These are phyloP conservation scores for Eilema sororculum DNA, from an alignment of 2,888 invertebrate genomes.

Conservation along the genomic window DNA sequence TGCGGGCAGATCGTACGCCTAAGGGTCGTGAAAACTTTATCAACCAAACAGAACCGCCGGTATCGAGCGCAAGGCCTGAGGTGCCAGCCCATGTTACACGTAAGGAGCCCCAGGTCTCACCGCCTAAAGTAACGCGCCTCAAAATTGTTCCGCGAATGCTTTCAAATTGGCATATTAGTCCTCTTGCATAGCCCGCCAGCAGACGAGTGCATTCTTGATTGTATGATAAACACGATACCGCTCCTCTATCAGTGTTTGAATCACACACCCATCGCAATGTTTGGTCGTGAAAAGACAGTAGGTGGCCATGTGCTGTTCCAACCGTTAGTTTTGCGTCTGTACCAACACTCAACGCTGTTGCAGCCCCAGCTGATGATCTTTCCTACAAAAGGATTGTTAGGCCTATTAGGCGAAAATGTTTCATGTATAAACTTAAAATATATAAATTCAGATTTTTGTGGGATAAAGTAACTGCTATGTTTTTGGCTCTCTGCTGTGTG, in stretches of 20 bases:
- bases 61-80: conserved; percentile 90
- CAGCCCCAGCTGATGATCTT: conserved; percentile 94
- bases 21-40: conserved; percentile 95
- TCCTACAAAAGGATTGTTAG: conserved; percentile 87
- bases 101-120: conserved; percentile 82
- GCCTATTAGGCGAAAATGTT: background rate
- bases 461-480: no score
- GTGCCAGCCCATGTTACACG: conserved; percentile 82
- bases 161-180: conserved; percentile 97
- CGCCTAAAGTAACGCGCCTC: conserved; percentile 80
- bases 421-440: no score
- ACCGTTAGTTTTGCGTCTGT: conserved; percentile 93
- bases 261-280: conserved; percentile 95
- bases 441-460: background rate
- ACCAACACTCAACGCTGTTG: conserved; percentile 92
- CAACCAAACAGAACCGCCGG: conserved; percentile 98
- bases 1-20: conserved; percentile 95
- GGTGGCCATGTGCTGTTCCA: conserved; percentile 97
- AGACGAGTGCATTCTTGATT: conserved; percentile 95
- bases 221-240: conserved; percentile 94
- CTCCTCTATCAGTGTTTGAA: conserved; percentile 90
- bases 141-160: conserved; percentile 88
- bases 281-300: conserved; percentile 92
- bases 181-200: conserved; percentile 91
- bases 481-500: no score